Evolutionary conservation across 2,888 invertebrate species (phyloP), one percentile per base, ranked within the genome.

Genomic region (Dorcus parallelipipedus): DNA sequence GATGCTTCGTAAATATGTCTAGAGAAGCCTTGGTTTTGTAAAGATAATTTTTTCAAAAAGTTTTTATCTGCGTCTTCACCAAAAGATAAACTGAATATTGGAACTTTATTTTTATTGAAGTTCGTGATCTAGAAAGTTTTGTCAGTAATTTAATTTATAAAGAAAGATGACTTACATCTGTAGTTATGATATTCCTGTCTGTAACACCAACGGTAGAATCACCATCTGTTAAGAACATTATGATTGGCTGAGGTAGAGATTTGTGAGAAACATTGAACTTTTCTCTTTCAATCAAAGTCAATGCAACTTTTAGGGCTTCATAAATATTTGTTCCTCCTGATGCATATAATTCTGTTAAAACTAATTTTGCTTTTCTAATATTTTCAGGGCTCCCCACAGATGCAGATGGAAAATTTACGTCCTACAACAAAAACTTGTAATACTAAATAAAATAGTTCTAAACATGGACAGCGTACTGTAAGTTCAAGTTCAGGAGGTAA

Each of bases 1-100:
- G 86, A 81, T n/a, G 84, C 86, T 73, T 87, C 88, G 76, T 89
- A 89, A 64, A 91, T 89, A 73, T 86, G 85, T 2, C 88, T 79
- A 67, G 86, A 84, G 74, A 88, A 86, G 3, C 88, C 90, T 33
- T 80, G 80, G 76, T 88, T 89, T 59, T 84, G 82, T 14, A 85
- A 77, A 0, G 89, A 84, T 45, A 90, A 71, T 70, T 84, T 84
- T 68, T 86, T 83, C 20, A 91, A 75, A 73, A 90, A 86, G 23
- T 80, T 76, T 65, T 84, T 83, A 73, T 89, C 86, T 0, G 88
- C 87, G 56, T 84, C 86, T 58, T 83, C 82, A 2, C 90, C 90
- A 69, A 90, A 89, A 9, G 87, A 88, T 45, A 91, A 79, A 1
- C 85, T 83, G 72, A 85, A 89, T 56, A 90, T 83, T 5, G 86